A percentile compares a stretch with the other conserved stretches of the same genome.
Evolutionary conservation across 2,113 vertebrate genomes (phyloP).

Genomic region (Aythya baeri): DNA sequence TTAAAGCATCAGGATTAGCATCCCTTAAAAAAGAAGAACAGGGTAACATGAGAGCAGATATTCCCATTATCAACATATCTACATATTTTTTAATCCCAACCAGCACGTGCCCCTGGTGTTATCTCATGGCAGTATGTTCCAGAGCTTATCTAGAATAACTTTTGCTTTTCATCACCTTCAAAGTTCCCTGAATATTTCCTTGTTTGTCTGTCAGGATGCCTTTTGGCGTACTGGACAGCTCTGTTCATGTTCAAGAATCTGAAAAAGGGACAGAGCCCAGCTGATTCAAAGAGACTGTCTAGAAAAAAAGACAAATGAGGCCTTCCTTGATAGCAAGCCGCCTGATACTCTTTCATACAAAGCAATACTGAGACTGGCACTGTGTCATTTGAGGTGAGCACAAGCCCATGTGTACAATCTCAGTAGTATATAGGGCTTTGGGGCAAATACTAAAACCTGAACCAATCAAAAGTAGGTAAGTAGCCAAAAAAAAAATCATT

Average conservation of each 20-base stretch:
- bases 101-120: conserved; percentile 27
- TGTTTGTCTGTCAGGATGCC: background rate
- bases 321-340: background rate
- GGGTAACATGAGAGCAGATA: conserved; percentile 47
- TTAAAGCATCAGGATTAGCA: conserved; percentile 35
- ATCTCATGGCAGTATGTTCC: conserved; percentile 27
- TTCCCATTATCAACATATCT: conserved; percentile 54
- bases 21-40: conserved; percentile 48
- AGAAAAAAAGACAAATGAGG: background rate
- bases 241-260: background rate
- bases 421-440: background rate
- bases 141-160: conserved; percentile 55
- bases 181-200: conserved; percentile 37
- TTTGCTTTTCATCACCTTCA: conserved; percentile 54
- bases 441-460: background rate
- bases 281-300: background rate
- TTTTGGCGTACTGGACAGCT: conserved; percentile 1
- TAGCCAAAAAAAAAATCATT: background rate
- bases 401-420: background rate
- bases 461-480: background rate
- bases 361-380: background rate
- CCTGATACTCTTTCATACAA: background rate
- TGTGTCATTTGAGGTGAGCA: background rate
- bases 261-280: background rate
- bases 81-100: conserved; percentile 49